Evolutionary conservation across 2,888 invertebrate genomes (phyloP), one percentile per base, ranked within the genome.

Genomic region (Lasioglossum villosulum): DNA sequence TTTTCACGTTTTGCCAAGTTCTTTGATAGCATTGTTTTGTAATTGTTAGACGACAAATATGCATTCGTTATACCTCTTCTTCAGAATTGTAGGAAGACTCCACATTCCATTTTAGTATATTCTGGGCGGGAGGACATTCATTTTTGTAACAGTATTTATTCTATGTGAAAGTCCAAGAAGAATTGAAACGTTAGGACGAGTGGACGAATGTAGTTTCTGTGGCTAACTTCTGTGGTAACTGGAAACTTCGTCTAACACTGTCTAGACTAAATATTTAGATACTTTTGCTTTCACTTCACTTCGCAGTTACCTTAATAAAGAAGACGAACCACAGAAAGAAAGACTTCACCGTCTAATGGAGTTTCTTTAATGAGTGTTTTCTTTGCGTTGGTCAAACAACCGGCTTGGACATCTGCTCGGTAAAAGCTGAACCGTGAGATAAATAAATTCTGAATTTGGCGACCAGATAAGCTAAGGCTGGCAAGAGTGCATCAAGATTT

Each of bases 351-450:
- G 91, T 91, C 92, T 94, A 94, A 94, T 94, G 93, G 93, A 92
- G 92, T 94, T 94, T 93, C 92, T 93, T 92, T 93, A 94, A 94
- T 93, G 94, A 94, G 93, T 91, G 93, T 91, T 94, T 93, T 94
- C 93, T 93, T 94, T 94, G 94, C 93, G 93, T 92, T 89, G 91
- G 87, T 89, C 93, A 93, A 94, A 94, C 93, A 93, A 91, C 91
- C 87, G 84, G 87, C 90, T 91, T 81, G 88, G 89, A 89, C 86
- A 90, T 88, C 87, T 88, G 89, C 92, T 88, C 83, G 80, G 86
- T 87, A 83, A 86, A 87, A 83, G 85, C 85, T 76, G 78, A 71
- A 75, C 75, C 85, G 81, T 82, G 86, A 83, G 90, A 90, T 90
- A 90, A 90, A 90, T 90, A 90, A 91, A 89, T 87, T 86, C 83